These are phyloP conservation scores for Anneissia japonica DNA, from an alignment of 35 echinoderm and acorn worm genomes.

Conservation along the genomic window DNA sequence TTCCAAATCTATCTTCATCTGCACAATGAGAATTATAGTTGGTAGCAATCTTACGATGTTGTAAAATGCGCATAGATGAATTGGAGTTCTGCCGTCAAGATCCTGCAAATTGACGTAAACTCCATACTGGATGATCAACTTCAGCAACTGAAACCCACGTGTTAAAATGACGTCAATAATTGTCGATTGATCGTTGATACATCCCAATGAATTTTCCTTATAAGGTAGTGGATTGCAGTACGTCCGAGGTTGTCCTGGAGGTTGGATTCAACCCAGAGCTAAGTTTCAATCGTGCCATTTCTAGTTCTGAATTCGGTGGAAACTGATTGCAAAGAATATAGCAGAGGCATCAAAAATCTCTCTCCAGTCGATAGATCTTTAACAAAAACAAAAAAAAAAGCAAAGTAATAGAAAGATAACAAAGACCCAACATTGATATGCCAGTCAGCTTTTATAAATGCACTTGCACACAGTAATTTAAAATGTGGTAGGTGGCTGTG, in stretches of 20 bases:
- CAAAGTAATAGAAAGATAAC: too few species aligned
- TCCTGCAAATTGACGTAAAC: conserved; percentile 13
- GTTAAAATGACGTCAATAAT: background rate
- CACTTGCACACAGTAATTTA: too few species aligned
- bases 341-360: background rate
- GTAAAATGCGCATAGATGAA: conserved; percentile 35
- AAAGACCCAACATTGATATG: too few species aligned
- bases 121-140: background rate
- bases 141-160: background rate
- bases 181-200: background rate
- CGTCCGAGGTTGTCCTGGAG: conserved; percentile 18
- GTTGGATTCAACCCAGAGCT: conserved; percentile 23
- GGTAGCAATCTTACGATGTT: background rate
- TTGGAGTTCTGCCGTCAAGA: background rate
- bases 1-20: background rate
- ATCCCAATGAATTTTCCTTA: conserved; percentile 19
- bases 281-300: conserved; percentile 16
- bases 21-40: background rate
- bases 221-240: conserved; percentile 34
- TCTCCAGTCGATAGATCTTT: background rate
- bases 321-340: background rate
- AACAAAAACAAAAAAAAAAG: background rate
- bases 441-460: too few species aligned
- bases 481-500: too few species aligned
- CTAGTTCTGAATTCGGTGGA: background rate